Base-by-base conservation (phyloP, 2,113 vertebrate species). In the Myrmophylax atrothorax region DNA sequence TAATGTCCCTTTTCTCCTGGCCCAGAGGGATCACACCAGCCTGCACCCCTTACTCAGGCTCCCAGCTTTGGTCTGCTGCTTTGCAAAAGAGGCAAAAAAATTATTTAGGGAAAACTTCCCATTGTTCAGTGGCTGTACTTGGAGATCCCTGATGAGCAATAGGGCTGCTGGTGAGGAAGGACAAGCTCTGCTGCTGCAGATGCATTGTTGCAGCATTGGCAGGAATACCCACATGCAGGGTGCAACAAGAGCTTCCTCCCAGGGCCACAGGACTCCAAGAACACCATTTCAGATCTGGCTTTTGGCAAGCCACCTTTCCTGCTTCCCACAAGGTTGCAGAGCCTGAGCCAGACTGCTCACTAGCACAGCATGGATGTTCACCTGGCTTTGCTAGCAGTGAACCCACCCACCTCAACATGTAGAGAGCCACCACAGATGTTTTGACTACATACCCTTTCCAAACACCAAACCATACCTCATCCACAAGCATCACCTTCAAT, bases 341-440 rank as follows among this genome's bases (percentile, higher is more conserved):
- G 25, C 35, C 28, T 0, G 0, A 56, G 12, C 14, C 56, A 70
- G 56, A 14, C 29, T 85, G 16, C 28, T 26, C 23, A 9, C 29
- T 3, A 2, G 9, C 55, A 82, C 0, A 1, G 52, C 26, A 44
- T 23, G 2, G 1, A 42, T 12, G 31, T 10, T 31, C 9, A 4
- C 26, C 29, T 5, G 0, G 26, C 12, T 49, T 52, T 38, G 4
- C 20, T 52, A 38, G 40, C 2, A 3, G 15, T 14, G 16, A 69
- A 47, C n/a, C 24, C 50, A 46, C 4, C 11, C 40, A 47, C 4
- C 55, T n/a, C 52, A 63, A 16, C 28, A 35, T 0, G 0, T 35
- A 55, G 19, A 29, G 16, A 74, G 55, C 28, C 35, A n/a, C 38
- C 5, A 26, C 33, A 18, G 0, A 2, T 28, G 31, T 40, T 91